These are phyloP conservation scores for Macrosiphum euphorbiae DNA, from an alignment of 2,888 invertebrate genomes.

Conservation along the genomic window DNA sequence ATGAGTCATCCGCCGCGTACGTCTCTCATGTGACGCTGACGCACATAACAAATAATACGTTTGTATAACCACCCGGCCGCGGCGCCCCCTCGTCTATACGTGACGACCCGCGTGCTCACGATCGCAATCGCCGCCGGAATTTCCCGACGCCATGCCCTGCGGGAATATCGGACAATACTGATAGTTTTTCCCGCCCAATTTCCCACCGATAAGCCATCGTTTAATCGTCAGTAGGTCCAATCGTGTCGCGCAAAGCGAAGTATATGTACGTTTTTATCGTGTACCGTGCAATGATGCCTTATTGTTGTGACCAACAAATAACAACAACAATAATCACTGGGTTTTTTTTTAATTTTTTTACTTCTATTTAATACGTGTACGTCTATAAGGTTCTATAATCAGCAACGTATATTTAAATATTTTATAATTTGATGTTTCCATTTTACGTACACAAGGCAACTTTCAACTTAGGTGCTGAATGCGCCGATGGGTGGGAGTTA, in stretches of 20 bases:
- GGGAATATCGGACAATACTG: background rate
- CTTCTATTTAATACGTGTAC: background rate
- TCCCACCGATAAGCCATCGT: background rate
- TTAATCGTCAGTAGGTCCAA: background rate
- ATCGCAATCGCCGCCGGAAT: background rate
- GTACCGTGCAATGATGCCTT: no score
- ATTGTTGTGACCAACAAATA: no score
- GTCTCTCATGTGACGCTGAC: constrained; percentile 29
- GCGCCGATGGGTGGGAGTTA: background rate
- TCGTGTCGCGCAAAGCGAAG: background rate
- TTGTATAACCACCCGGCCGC: background rate
- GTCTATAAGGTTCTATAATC: background rate
- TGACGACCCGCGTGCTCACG: background rate
- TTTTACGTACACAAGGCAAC: background rate
- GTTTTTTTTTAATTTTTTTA: background rate
- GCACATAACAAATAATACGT: constrained; percentile 9
- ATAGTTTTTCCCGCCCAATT: background rate
- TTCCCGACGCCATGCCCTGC: background rate
- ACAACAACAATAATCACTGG: background rate
- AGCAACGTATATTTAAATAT: background rate
- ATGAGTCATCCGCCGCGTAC: constrained; percentile 33
- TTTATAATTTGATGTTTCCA: background rate
- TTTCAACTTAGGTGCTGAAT: background rate
- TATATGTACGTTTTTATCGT: background rate
- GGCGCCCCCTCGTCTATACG: background rate